Conservation (phyloP, 2,888 invertebrate genomes). For the Xestia rhomboidea region DNA sequence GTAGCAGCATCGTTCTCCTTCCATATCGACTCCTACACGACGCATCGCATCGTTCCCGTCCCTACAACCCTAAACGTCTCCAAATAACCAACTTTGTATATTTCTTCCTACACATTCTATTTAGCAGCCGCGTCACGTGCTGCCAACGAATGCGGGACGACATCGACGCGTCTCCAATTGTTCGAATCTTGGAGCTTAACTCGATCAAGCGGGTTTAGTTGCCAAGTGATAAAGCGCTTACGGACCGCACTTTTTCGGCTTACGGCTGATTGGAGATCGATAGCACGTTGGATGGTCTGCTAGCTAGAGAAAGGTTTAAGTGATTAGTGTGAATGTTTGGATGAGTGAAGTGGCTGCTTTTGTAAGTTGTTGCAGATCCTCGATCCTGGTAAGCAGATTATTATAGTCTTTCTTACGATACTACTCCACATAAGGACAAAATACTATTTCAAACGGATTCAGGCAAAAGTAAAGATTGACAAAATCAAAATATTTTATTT, state of each 20-base stretch:
- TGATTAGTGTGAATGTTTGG: conserved; percentile 42
- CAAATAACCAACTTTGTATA: conserved; percentile 60
- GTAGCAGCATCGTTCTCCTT: background rate
- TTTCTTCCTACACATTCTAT: conserved; percentile 36
- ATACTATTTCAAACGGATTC: background rate
- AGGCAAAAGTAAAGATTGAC: background rate
- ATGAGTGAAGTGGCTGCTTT: conserved; percentile 19
- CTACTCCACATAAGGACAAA: background rate
- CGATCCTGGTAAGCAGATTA: conserved; percentile 14
- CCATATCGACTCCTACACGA: background rate
- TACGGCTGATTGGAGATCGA: conserved; percentile 67
- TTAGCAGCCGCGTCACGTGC: conserved; percentile 80
- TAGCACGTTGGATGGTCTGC: conserved; percentile 60
- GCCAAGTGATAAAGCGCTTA: conserved; percentile 86
- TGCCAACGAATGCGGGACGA: conserved; percentile 81
- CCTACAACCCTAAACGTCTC: conserved; percentile 33
- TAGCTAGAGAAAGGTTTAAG: conserved; percentile 56
- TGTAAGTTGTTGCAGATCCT: background rate
- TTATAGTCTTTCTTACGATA: background rate
- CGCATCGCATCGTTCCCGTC: conserved; percentile 60
- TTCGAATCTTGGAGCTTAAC: conserved; percentile 89
- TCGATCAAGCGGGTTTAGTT: conserved; percentile 81
- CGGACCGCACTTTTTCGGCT: conserved; percentile 63
- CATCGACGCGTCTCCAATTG: conserved; percentile 84
- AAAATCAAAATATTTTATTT: no score